Conservation (phyloP, 2,888 invertebrate genomes). For the Mystacides longicornis region DNA sequence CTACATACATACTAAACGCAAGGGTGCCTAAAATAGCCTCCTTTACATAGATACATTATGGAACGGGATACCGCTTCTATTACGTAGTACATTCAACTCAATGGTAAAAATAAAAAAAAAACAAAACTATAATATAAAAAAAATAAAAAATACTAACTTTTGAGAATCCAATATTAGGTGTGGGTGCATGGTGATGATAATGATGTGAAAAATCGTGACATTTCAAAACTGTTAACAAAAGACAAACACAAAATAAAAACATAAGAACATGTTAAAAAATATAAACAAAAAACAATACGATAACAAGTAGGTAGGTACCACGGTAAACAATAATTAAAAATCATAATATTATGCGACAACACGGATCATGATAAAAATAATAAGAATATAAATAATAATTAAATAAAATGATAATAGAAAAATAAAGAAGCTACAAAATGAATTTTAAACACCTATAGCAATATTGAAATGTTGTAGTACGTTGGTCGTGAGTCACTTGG, state of each 20-base stretch:
- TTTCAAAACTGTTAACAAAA: conserved; percentile 68
- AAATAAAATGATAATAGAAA: not conserved
- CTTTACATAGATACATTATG: too few relatives aligned
- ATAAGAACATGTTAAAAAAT: conserved; percentile 8
- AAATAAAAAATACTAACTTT: conserved; percentile 58
- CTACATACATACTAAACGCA: too few relatives aligned
- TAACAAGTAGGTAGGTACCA: too few relatives aligned
- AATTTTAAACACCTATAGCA: too few relatives aligned
- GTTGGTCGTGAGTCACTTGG: too few relatives aligned
- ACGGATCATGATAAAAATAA: not conserved
- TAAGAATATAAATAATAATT: conserved; percentile 10
- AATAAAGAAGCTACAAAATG: not conserved
- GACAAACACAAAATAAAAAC: conserved; percentile 6
- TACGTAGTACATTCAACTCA: too few relatives aligned
- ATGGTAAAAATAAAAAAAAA: too few relatives aligned
- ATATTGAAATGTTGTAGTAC: too few relatives aligned
- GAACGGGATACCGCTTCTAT: too few relatives aligned
- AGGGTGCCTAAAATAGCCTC: too few relatives aligned
- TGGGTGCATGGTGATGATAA: conserved; percentile 64
- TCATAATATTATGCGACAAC: not conserved
- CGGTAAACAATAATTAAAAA: not conserved
- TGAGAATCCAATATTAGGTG: conserved; percentile 86
- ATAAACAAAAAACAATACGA: not conserved
- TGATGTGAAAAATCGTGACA: conserved; percentile 62
- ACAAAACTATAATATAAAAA: not conserved